These are phyloP conservation scores for Megathymus violae DNA, from an alignment of 1,140 invertebrate species.

Conservation along the genomic window DNA sequence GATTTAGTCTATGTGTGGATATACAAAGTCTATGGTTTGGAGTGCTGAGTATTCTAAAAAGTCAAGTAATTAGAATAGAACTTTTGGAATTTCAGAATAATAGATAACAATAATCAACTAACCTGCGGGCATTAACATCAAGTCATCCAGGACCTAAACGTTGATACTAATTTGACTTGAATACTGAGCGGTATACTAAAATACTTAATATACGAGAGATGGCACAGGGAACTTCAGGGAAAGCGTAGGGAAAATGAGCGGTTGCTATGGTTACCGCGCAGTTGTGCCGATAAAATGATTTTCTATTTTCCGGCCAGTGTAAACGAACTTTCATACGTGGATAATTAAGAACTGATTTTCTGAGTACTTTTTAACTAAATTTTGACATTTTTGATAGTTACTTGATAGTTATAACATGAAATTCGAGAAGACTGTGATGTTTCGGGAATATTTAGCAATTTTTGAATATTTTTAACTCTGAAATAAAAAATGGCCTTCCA, in stretches of 20 bases:
- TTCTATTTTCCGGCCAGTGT: conserved; percentile 52
- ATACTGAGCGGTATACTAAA: too few species aligned
- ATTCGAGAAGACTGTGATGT: conserved; percentile 51
- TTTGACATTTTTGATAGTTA: conserved; percentile 56
- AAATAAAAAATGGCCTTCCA: conserved; percentile 65
- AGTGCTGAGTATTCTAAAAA: too few species aligned
- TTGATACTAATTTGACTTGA: too few species aligned
- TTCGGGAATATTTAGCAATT: conserved; percentile 43
- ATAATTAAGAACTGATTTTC: conserved; percentile 37
- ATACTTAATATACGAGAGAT: too few species aligned
- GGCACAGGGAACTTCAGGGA: conserved; percentile 10
- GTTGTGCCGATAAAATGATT: conserved; percentile 75
- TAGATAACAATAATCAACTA: too few species aligned
- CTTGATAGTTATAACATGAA: conserved; percentile 47
- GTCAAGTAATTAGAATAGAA: too few species aligned
- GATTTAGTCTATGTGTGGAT: too few species aligned
- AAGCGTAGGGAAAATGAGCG: conserved; percentile 35
- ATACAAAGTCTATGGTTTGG: too few species aligned
- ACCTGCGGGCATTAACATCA: too few species aligned
- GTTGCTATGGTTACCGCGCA: conserved; percentile 60
- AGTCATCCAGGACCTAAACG: too few species aligned
- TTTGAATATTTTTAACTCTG: conserved; percentile 31
- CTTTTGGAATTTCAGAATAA: too few species aligned
- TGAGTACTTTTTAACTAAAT: conserved; percentile 33
- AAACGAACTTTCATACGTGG: conserved; percentile 40